A percentile compares a stretch with the other conserved stretches of the same genome.
Evolutionary conservation across 1,140 invertebrate genomes (phyloP).

Genomic region (Himalopsyche phryganea): DNA sequence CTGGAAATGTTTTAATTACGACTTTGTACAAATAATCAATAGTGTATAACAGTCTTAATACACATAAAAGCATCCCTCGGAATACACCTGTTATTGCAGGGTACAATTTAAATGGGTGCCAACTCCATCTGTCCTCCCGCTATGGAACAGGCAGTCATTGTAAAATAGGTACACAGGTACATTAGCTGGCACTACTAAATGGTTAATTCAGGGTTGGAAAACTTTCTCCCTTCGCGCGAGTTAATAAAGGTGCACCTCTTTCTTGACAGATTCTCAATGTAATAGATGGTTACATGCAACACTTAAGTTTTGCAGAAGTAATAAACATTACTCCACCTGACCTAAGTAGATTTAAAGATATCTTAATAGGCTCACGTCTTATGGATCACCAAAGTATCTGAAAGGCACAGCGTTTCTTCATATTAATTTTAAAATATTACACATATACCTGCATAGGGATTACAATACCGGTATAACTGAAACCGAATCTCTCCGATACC

Average conservation of each 20-base stretch:
- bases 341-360: not conserved
- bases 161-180: not conserved
- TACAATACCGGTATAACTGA: too few relatives aligned
- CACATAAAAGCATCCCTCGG: not conserved
- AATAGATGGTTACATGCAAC: not conserved
- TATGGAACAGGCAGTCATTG: not conserved
- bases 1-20: too few relatives aligned
- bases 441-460: too few relatives aligned
- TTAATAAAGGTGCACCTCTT: not conserved
- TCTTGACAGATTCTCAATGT: not conserved
- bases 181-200: not conserved
- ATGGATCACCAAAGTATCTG: not conserved
- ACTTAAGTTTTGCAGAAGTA: too few relatives aligned
- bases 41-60: too few relatives aligned
- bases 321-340: too few relatives aligned
- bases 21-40: too few relatives aligned
- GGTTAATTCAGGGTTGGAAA: not conserved
- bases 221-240: not conserved
- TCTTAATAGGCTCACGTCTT: not conserved
- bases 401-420: too few relatives aligned
- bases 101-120: too few relatives aligned
- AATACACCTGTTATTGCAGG: conserved; percentile 1
- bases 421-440: too few relatives aligned
- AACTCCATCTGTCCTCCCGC: conserved; percentile 1
- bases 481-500: too few relatives aligned